Evolutionary conservation across 2,113 vertebrate species (phyloP).

Genomic region (Trogon surrucura): DNA sequence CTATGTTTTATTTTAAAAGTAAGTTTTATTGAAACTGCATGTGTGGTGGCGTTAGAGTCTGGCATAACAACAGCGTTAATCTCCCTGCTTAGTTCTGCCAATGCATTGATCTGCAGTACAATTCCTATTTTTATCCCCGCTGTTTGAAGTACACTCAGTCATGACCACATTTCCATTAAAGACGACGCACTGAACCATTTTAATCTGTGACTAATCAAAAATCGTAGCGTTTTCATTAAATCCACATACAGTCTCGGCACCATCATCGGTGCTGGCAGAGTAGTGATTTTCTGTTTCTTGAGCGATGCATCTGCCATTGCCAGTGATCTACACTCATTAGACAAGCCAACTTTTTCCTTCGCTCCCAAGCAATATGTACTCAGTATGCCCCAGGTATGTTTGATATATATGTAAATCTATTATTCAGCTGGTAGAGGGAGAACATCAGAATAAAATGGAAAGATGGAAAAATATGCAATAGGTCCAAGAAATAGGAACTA

Average conservation of each 20-base stretch:
- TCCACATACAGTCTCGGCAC: background rate
- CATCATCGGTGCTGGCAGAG: background rate
- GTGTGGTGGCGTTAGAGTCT: background rate
- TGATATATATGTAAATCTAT: background rate
- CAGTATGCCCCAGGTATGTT: background rate
- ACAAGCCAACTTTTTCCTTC: background rate
- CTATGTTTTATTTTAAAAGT: slow-evolving; percentile 3
- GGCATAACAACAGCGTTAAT: background rate
- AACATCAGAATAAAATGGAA: background rate
- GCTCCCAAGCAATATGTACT: background rate
- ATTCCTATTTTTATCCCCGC: slow-evolving; percentile 36
- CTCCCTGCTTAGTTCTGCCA: slow-evolving; percentile 13
- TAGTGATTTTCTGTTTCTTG: background rate
- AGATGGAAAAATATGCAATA: background rate
- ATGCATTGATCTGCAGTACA: background rate
- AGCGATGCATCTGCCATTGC: background rate
- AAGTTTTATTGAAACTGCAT: slow-evolving; percentile 18
- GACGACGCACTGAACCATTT: background rate
- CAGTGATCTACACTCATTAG: background rate
- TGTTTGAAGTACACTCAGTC: slow-evolving; percentile 29
- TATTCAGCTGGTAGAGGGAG: background rate
- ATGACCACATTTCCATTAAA: slow-evolving; percentile 24
- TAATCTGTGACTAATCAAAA: slow-evolving; percentile 45
- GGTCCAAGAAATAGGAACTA: background rate
- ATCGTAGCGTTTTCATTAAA: slow-evolving; percentile 14